These are phyloP conservation scores for Mellilla xanthometata DNA, from an alignment of 2,888 invertebrate genomes.

Conservation along the genomic window DNA sequence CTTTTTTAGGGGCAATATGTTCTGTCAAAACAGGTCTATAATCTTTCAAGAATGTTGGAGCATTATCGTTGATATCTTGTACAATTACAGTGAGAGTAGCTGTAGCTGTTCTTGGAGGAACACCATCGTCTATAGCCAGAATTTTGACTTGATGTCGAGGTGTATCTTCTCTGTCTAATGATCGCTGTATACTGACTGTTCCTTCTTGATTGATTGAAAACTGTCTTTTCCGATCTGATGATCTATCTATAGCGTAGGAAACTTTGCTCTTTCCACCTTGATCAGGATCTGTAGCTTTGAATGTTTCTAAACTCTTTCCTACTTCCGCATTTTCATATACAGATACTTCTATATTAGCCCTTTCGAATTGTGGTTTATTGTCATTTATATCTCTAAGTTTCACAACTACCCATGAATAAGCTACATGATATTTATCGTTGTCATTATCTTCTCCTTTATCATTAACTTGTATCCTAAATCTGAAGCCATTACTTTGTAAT, in stretches of 20 bases:
- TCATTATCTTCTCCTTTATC: slow-evolving; percentile 97
- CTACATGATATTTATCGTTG: slow-evolving; percentile 98
- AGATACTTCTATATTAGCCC: slow-evolving; percentile 95
- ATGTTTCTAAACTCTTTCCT: slow-evolving; percentile 95
- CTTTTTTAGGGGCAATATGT: slow-evolving; percentile 95
- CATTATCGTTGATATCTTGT: slow-evolving; percentile 97
- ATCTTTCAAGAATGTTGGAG: slow-evolving; percentile 95
- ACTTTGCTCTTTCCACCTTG: slow-evolving; percentile 96
- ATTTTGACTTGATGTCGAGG: slow-evolving; percentile 98
- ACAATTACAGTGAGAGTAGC: slow-evolving; percentile 97
- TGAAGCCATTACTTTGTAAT: slow-evolving; percentile 96
- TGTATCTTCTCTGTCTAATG: slow-evolving; percentile 96
- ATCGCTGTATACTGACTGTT: slow-evolving; percentile 95
- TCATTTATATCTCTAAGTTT: slow-evolving; percentile 97
- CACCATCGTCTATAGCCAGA: slow-evolving; percentile 96
- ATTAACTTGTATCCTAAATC: slow-evolving; percentile 96
- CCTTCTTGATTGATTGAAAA: slow-evolving; percentile 97
- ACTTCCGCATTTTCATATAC: slow-evolving; percentile 96
- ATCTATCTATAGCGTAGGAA: slow-evolving; percentile 95
- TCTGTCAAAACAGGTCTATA: slow-evolving; percentile 96
- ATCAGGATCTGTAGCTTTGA: slow-evolving; percentile 97
- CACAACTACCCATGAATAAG: slow-evolving; percentile 97
- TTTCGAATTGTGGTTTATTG: slow-evolving; percentile 97
- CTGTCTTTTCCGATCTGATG: slow-evolving; percentile 95
- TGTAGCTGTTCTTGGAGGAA: slow-evolving; percentile 96